Percentiles rank a stretch among this genome's conserved stretches.
Evolutionary conservation across 1,140 invertebrate species (phyloP).

Genomic region (Hycleus cichorii): DNA sequence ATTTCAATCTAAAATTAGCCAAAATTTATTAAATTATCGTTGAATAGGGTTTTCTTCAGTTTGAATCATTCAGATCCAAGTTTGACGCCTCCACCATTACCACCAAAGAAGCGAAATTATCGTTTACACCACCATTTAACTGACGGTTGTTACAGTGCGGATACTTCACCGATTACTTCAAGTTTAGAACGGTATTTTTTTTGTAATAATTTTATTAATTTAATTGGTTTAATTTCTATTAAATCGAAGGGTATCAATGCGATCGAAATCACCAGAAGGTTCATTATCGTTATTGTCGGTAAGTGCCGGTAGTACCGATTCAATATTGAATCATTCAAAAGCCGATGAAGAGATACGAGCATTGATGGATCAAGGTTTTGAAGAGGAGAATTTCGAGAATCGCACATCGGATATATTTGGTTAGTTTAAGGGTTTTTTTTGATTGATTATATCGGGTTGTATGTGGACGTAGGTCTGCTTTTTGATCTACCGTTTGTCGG

Average conservation of each 20-base stretch:
- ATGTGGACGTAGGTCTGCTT: too few species aligned
- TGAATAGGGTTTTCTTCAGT: constrained; percentile 14
- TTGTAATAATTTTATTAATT: not conserved
- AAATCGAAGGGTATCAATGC: constrained; percentile 47
- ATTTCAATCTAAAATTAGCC: not conserved
- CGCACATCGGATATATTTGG: constrained; percentile 36
- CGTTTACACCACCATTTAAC: constrained; percentile 42
- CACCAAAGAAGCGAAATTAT: constrained; percentile 60
- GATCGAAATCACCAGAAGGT: constrained; percentile 59
- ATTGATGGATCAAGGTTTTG: constrained; percentile 49
- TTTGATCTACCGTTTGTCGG: too few species aligned
- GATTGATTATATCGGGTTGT: too few species aligned
- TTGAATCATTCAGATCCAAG: constrained; percentile 23
- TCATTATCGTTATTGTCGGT: constrained; percentile 62
- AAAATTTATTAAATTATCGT: not conserved
- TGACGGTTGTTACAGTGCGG: constrained; percentile 45
- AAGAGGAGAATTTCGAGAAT: constrained; percentile 35
- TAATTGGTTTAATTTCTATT: not conserved
- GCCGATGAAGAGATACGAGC: constrained; percentile 60
- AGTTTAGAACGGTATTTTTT: constrained; percentile 49
- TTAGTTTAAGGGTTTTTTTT: not conserved
- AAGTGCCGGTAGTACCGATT: constrained; percentile 74
- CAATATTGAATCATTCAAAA: constrained; percentile 72
- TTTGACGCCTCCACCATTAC: constrained; percentile 59
- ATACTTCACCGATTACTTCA: constrained; percentile 45